These are phyloP conservation scores for Phaenicophaeus curvirostris DNA, from an alignment of 2,797 vertebrate genomes.

Conservation along the genomic window DNA sequence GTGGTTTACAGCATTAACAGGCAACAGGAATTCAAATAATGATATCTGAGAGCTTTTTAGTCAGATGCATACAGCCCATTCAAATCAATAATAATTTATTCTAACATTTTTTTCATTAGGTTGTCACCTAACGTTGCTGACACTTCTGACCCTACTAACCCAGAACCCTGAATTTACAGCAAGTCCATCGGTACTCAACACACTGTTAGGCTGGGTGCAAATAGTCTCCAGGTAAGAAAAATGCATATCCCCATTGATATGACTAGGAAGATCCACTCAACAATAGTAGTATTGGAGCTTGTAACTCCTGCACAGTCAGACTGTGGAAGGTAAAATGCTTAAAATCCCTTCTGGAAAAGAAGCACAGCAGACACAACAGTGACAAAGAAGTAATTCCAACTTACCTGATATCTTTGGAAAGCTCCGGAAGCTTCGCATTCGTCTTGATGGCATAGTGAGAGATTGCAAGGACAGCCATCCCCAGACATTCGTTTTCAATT, in stretches of 20 bases:
- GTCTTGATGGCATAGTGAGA: slow-evolving; percentile 85
- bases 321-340: not conserved
- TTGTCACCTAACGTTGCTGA: not conserved
- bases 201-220: not conserved
- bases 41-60: not conserved
- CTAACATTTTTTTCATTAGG: not conserved
- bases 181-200: not conserved
- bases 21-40: not conserved
- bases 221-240: not conserved
- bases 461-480: slow-evolving; percentile 97
- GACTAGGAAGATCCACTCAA: not conserved
- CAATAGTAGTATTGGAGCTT: not conserved
- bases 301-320: not conserved
- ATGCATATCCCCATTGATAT: not conserved
- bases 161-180: not conserved
- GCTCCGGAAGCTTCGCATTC: slow-evolving; percentile 78
- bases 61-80: not conserved
- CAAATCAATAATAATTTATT: not conserved
- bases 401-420: slow-evolving; percentile 89
- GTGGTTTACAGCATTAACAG: not conserved
- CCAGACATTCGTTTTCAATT: slow-evolving; percentile 96
- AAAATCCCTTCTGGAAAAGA: not conserved
- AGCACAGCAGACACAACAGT: not conserved
- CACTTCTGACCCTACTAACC: not conserved
- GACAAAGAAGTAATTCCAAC: not conserved